phyloP scores from a whole-genome alignment of 2,888 invertebrate species.

The Nasonia oneida region DNA sequence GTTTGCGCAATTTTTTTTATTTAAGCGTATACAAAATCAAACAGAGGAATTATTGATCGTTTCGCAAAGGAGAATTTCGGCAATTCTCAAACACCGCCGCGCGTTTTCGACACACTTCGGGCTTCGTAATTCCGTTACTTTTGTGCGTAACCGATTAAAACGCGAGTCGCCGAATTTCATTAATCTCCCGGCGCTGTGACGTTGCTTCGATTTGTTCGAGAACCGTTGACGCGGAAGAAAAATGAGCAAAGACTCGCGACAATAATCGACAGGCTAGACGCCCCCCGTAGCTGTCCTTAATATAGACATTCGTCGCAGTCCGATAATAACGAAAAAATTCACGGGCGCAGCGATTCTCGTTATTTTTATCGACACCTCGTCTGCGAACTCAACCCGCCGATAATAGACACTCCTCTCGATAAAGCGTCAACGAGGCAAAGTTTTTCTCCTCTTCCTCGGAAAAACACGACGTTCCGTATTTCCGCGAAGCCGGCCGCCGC shows the following conservation, averaged over 20 bases:
- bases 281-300: background rate
- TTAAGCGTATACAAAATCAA: no score
- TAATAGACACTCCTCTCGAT: background rate
- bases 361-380: constrained; percentile 1
- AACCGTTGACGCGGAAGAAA: background rate
- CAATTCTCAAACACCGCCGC: background rate
- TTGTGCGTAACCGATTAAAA: background rate
- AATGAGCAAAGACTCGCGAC: background rate
- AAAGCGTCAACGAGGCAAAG: background rate
- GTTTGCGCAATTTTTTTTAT: no score
- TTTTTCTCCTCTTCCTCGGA: background rate
- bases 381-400: background rate
- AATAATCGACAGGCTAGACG: constrained; percentile 6
- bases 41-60: background rate
- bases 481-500: background rate
- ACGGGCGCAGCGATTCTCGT: background rate
- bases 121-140: background rate
- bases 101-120: background rate
- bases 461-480: background rate
- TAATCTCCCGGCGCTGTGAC: background rate
- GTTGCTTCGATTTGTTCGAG: background rate
- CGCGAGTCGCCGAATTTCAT: background rate
- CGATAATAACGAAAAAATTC: constrained; percentile 27
- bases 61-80: background rate
- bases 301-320: background rate